Conservation (phyloP, 2,797 vertebrate species). For the Discoglossus pictus region DNA sequence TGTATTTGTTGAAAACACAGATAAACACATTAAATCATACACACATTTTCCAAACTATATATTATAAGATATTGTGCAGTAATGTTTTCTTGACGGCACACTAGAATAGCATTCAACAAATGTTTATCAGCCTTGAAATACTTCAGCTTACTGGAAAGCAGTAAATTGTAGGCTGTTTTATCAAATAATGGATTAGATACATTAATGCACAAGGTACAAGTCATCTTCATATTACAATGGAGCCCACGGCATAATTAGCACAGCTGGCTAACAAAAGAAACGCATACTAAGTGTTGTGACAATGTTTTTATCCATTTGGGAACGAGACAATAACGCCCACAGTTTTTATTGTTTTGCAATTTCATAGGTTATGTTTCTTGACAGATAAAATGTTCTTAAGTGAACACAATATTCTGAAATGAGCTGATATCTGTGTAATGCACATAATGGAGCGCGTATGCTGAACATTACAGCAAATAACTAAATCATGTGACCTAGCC, state of each 20-base stretch:
- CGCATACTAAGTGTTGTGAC: neutral
- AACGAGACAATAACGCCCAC: neutral
- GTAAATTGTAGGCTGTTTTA: neutral
- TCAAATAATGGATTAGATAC: neutral
- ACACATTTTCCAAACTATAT: too few relatives aligned
- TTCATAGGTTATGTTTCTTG: neutral
- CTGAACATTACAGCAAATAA: too few relatives aligned
- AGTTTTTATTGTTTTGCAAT: neutral
- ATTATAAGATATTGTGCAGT: too few relatives aligned
- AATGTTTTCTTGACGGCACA: too few relatives aligned
- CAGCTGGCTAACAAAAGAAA: neutral
- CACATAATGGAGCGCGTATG: too few relatives aligned
- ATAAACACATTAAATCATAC: too few relatives aligned
- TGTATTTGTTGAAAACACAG: too few relatives aligned
- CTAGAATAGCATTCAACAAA: too few relatives aligned
- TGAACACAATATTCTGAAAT: neutral
- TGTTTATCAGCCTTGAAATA: too few relatives aligned
- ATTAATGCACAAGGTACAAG: neutral
- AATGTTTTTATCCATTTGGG: neutral
- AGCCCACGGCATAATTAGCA: neutral
- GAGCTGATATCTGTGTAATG: slow-evolving; percentile 6
- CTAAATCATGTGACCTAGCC: too few relatives aligned
- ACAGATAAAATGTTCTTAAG: neutral
- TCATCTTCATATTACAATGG: neutral
- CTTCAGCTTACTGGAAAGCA: too few relatives aligned